Evolutionary conservation across 2,113 vertebrate genomes (phyloP).

Genomic region (Grus americana): DNA sequence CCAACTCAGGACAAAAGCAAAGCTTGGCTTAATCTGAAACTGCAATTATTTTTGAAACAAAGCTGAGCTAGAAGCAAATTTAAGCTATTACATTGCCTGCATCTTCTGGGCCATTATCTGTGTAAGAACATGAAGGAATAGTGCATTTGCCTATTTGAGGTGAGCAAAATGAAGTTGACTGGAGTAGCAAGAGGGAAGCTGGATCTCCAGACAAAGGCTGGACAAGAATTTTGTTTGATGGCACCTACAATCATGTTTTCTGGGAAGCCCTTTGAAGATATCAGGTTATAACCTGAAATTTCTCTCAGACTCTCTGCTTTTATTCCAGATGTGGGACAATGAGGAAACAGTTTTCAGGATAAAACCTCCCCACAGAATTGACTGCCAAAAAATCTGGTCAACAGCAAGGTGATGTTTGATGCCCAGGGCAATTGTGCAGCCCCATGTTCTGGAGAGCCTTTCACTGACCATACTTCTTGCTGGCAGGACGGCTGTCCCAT

Average conservation of each 20-base stretch:
- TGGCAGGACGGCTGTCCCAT: background rate
- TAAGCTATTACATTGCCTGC: background rate
- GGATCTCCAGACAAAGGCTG: background rate
- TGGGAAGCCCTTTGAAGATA: background rate
- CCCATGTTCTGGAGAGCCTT: background rate
- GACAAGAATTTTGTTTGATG: background rate
- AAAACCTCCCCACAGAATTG: background rate
- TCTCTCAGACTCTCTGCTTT: background rate
- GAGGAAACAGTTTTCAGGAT: background rate
- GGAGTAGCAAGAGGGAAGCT: background rate
- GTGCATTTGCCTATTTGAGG: background rate
- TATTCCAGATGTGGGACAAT: background rate
- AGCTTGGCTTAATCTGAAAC: background rate
- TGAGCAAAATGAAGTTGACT: background rate
- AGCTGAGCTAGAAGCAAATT: background rate
- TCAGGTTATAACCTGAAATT: background rate
- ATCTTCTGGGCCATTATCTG: background rate
- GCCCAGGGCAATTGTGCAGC: background rate
- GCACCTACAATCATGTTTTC: background rate
- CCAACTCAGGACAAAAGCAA: background rate
- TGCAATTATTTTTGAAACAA: background rate
- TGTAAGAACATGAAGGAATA: background rate
- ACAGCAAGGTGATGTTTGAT: background rate
- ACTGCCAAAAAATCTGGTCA: background rate
- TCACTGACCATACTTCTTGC: background rate